phyloP scores from a whole-genome alignment of 2,888 invertebrate genomes.

The Trypoxylon attenuatum region DNA sequence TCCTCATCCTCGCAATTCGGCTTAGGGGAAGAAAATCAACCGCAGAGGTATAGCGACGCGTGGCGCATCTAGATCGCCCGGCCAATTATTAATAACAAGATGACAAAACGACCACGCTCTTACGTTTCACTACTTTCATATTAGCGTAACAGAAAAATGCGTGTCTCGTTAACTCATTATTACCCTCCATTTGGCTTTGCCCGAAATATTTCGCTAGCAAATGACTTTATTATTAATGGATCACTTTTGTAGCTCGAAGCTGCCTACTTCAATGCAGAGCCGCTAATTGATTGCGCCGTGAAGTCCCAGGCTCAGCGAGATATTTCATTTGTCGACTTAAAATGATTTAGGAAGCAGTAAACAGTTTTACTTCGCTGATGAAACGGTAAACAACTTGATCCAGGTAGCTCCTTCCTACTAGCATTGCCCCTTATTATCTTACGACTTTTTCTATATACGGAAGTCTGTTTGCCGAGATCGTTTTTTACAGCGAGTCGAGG shows the following conservation, averaged over 20 bases:
- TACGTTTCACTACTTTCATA: too few relatives aligned
- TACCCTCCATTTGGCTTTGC: slow-evolving; percentile 12
- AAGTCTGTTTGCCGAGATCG: too few relatives aligned
- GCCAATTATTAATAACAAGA: slow-evolving; percentile 45
- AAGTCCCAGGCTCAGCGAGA: background rate
- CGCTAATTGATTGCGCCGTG: too few relatives aligned
- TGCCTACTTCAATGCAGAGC: too few relatives aligned
- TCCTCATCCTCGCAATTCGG: slow-evolving; percentile 10
- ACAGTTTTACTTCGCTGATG: background rate
- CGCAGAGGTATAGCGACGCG: slow-evolving; percentile 6
- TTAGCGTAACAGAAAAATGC: background rate
- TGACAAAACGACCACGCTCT: slow-evolving; percentile 2
- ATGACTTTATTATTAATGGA: too few relatives aligned
- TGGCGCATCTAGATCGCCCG: slow-evolving; percentile 30
- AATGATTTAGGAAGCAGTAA: background rate
- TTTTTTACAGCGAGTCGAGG: too few relatives aligned
- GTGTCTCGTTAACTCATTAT: slow-evolving; percentile 28
- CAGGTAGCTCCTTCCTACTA: background rate
- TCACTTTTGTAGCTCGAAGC: too few relatives aligned
- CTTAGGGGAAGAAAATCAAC: background rate
- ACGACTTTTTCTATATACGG: too few relatives aligned
- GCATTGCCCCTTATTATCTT: too few relatives aligned
- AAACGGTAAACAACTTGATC: background rate
- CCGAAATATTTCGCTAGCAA: too few relatives aligned
- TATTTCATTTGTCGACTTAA: background rate